A percentile compares a stretch with the other conserved stretches of the same genome.
Evolutionary conservation across 2,797 vertebrate genomes (phyloP).

Genomic region (Betta splendens): DNA sequence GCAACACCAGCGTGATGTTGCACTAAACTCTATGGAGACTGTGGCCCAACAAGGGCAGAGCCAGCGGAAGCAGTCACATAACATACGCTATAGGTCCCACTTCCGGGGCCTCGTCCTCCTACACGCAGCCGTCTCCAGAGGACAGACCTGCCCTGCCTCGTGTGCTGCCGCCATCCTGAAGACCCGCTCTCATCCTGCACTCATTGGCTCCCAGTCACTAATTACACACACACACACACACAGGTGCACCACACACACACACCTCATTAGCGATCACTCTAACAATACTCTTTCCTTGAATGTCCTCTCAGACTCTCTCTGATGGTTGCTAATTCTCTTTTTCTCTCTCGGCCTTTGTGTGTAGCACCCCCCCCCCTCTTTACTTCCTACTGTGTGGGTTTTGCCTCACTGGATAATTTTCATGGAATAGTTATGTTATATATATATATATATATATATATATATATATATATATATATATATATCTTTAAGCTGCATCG

Average conservation of each 20-base stretch:
- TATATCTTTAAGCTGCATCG: no score
- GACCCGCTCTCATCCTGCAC: conserved; percentile 54
- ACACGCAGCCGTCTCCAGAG: conserved; percentile 56
- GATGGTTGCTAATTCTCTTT: conserved; percentile 57
- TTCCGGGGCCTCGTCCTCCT: conserved; percentile 22
- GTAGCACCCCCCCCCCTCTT: neutral
- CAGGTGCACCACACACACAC: conserved; percentile 33
- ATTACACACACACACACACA: conserved; percentile 44
- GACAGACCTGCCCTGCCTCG: conserved; percentile 52
- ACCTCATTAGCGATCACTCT: conserved; percentile 63
- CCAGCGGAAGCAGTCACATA: neutral
- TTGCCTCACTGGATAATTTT: conserved; percentile 57
- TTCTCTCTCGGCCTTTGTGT: conserved; percentile 22
- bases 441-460: conserved; percentile 47
- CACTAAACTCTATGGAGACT: conserved; percentile 19
- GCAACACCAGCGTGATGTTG: conserved; percentile 16
- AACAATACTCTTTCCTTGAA: conserved; percentile 59
- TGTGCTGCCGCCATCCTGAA: conserved; percentile 63
- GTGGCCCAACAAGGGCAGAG: neutral
- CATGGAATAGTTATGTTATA: conserved; percentile 55
- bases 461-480: conserved; percentile 47
- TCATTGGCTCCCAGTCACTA: conserved; percentile 49
- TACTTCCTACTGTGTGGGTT: conserved; percentile 21
- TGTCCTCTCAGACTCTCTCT: conserved; percentile 52
- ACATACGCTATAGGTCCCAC: conserved; percentile 8